Base-by-base conservation (phyloP, 2,797 vertebrate species). In the Lacerta agilis region DNA sequence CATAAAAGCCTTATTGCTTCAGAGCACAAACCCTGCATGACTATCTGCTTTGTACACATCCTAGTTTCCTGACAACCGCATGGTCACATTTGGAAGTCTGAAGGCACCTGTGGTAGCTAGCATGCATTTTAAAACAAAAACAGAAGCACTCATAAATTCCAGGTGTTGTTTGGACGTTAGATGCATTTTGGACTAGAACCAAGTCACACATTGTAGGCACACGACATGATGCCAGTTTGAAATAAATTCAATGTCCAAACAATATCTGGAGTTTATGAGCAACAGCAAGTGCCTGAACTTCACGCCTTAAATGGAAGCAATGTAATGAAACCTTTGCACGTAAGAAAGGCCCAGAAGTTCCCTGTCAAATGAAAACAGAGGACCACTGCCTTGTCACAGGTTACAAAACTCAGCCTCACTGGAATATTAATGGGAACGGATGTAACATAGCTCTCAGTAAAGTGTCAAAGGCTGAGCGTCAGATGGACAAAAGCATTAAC, bases 211-310 rank as follows among this genome's bases (percentile, higher is more conserved):
- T 8, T 18, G 18, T 33, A 18, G 2, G 33, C 27, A 90, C 0
- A 83, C n/a, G 76, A 18, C 0, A 77, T 83, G 78, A 86, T 36
- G 87, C 49, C 87, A 90, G 33, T 4, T 69, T 90, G 45, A 86
- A 88, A 18, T 86, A 88, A 88, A 92, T 85, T 84, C 43, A 88
- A 88, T 9, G 81, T 87, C 66, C 71, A 88, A 89, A 92, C 13
- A 85, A 86, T 41, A 80, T 88, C 66, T 79, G 41, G 76, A 90
- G 85, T 76, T 90, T 79, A 83, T 77, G 84, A 92, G 76, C 0
- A 38, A 85, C 58, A 20, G 83, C 76, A 87, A 2, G n/a, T 87
- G 92, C 91, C 5, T 33, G 89, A 64, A 89, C 1, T 6, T 10
- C 84, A 86, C 79, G 75, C 58, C 11, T 0, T 38, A 90, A 86